Base-by-base conservation (phyloP, 1,140 invertebrate genomes). In the Hormaphis cornu region DNA sequence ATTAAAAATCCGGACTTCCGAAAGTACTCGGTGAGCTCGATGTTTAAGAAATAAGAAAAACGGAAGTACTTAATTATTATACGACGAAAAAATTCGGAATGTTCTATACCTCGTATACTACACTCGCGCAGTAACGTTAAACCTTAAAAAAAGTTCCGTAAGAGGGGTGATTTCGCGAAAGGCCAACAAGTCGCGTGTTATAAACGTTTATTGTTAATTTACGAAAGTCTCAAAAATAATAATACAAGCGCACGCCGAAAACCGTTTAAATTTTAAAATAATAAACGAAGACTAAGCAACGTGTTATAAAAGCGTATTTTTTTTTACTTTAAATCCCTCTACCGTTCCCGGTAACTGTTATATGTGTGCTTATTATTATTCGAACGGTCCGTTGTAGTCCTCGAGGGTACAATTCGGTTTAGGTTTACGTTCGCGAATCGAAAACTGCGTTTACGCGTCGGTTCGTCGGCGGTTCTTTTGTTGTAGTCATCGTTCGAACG, bases 371-470 rank as follows among this genome's bases (percentile, higher is more conserved):
- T 22, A 58, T 58, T 58, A 58, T 37, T 58, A 58, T 58, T 58
- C 54, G 54, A 58, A 58, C 20, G 18, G 54, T 58, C n/a, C n/a
- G 40, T 58, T 58, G 40, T 58, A 20, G 54, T 58, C 40, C 33
- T 58, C 54, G 40, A 58, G 54, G 54, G 54, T 58, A 58, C 24
- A 58, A 58, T 58, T 58, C 54, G 24, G 35, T 40, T 58, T 40
- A 58, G 54, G 35, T 58, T 58, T 58, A 37, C 24, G 20, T 40
- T 24, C 54, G 40, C 54, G 54, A 37, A 58, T 30, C 8, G 3
- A 8, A 58, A 58, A 58, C 37, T 1, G 24, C 22, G 40, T 24
- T n/a, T 37, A 58, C 40, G 40, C 37, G 40, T 58, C 24, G 12
- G 54, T 58, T 58, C 40, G 54, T 58, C 54, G 54, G 54, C 33